Conservation (phyloP, 2,888 invertebrate species). For the Malachius bipustulatus region DNA sequence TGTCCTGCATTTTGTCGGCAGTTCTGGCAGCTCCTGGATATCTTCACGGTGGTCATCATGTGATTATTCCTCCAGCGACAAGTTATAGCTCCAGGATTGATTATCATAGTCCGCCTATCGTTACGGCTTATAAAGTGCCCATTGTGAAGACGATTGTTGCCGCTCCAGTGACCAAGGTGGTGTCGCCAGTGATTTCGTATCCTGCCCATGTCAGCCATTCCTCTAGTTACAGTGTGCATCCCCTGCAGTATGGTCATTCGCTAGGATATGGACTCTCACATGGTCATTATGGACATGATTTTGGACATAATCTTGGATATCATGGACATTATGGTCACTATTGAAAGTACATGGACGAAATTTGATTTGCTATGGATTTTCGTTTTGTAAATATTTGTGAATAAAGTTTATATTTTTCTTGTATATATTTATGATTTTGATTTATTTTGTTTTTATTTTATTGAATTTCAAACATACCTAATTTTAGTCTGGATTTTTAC, state of each 20-base stretch:
- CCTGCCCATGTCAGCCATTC: not conserved
- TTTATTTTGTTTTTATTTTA: too few relatives aligned
- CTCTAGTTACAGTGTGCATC: not conserved
- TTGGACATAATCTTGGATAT: too few relatives aligned
- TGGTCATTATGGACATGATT: not conserved
- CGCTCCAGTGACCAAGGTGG: not conserved
- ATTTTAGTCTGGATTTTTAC: too few relatives aligned
- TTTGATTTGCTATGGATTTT: too few relatives aligned
- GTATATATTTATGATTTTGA: too few relatives aligned
- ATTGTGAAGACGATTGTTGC: not conserved
- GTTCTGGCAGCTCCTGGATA: not conserved
- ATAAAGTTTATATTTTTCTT: too few relatives aligned
- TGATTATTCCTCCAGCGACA: not conserved
- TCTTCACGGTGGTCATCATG: too few relatives aligned
- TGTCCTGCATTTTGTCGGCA: too few relatives aligned
- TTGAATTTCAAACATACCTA: too few relatives aligned
- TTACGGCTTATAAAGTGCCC: constrained; percentile 2
- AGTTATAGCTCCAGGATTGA: constrained; percentile 2
- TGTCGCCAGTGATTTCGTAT: not conserved
- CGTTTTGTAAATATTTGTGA: too few relatives aligned
- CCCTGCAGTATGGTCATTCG: too few relatives aligned
- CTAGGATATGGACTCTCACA: not conserved
- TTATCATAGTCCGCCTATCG: not conserved
- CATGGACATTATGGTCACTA: constrained; percentile 1
- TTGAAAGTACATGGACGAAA: too few relatives aligned